Evolutionary conservation across 1,140 invertebrate species (phyloP), one percentile per base, ranked within the genome.

Genomic region (Euschistus heros): DNA sequence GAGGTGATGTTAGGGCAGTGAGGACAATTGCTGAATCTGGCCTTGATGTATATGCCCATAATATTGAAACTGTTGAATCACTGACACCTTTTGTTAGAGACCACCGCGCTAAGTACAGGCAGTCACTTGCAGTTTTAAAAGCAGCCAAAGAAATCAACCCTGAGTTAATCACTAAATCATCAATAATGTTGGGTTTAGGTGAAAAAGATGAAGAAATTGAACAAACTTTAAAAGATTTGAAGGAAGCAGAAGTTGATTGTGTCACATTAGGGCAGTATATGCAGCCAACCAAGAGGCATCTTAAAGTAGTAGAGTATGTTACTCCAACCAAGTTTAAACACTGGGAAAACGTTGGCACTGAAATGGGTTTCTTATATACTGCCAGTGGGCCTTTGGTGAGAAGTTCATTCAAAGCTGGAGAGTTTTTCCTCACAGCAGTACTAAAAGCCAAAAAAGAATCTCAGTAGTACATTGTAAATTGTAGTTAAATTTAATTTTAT

Each of bases 191-290:
- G 17, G 97, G 97, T 7, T 78, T 99, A 2, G 96, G 96, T 0
- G 97, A 99, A 80, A 92, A 86, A 0, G 94, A 98, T 74, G 83
- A 87, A 63, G 86, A 98, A 81, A 80, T 98, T 10, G 79, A 87
- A 72, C 83, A 91, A 78, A 92, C 94, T 10, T 82, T 98, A 80
- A 81, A 82, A 78, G 92, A 96, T 80, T 76, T 97, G 5, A 79
- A 85, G 66, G 73, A 77, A 18, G 85, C 79, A 37, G 87, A 86
- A 27, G 96, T 99, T 0, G 95, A 98, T 74, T 97, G 94, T 75
- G 71, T 99, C 0, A 99, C 97, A 1, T 77, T 99, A 8, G 97
- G 97, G 0, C 97, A 99, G 75, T 99, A 99, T 75, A 99, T 99
- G 94, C 97, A 99, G 75, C 96, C 97, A 0, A 98, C 96, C 2